Percentiles rank a stretch among this genome's conserved stretches.
Conservation (phyloP, 2,888 invertebrate species). For the Rhingia rostrata region DNA sequence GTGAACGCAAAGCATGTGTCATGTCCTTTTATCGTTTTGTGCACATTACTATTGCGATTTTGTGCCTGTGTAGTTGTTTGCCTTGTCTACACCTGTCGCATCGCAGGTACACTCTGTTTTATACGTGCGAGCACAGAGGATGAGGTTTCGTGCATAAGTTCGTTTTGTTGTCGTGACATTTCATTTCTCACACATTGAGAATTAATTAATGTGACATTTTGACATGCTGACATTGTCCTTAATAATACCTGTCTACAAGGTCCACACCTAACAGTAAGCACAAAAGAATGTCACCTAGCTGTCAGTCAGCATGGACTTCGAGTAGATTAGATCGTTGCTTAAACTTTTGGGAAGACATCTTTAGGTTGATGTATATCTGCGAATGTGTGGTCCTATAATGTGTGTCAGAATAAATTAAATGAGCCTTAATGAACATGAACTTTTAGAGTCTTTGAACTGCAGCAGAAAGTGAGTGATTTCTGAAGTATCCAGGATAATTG, state of each 20-base stretch:
- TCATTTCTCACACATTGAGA: slow-evolving; percentile 56
- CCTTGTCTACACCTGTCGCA: slow-evolving; percentile 47
- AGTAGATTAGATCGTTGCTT: too few species aligned
- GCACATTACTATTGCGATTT: slow-evolving; percentile 30
- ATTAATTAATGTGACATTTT: slow-evolving; percentile 69
- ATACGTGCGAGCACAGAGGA: background rate
- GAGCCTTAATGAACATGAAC: too few species aligned
- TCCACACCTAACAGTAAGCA: slow-evolving; percentile 34
- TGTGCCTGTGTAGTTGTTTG: slow-evolving; percentile 1
- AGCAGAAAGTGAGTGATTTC: too few species aligned
- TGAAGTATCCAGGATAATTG: too few species aligned
- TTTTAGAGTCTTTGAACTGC: too few species aligned
- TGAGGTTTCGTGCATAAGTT: slow-evolving; percentile 52
- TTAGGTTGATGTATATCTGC: too few species aligned
- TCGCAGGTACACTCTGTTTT: slow-evolving; percentile 7
- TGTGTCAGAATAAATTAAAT: too few species aligned
- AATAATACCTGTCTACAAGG: slow-evolving; percentile 41
- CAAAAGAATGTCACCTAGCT: slow-evolving; percentile 5
- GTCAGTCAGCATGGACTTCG: background rate
- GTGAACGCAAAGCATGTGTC: slow-evolving; percentile 45
- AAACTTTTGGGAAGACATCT: too few species aligned
- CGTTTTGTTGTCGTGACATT: slow-evolving; percentile 63
- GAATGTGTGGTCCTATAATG: too few species aligned
- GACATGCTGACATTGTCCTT: slow-evolving; percentile 56
- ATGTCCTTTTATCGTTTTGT: slow-evolving; percentile 43